Evolutionary conservation across 2,797 vertebrate species (phyloP).

Genomic region (Cynodonichthys magdalenae): DNA sequence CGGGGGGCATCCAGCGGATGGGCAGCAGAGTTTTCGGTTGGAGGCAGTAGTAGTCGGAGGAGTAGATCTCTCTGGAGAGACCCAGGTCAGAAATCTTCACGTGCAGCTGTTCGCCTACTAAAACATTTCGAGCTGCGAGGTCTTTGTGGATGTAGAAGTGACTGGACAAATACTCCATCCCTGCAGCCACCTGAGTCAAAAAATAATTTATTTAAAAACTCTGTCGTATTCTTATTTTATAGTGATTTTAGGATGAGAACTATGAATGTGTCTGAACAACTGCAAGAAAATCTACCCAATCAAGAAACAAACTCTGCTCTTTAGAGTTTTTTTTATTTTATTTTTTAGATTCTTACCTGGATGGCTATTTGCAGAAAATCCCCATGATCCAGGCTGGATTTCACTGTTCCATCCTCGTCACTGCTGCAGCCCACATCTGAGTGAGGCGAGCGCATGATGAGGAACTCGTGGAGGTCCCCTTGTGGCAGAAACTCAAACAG

Average conservation of each 20-base stretch:
- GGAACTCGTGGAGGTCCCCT: conserved; percentile 97
- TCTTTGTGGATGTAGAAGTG: conserved; percentile 97
- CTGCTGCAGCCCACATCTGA: conserved; percentile 97
- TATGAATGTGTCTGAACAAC: no score
- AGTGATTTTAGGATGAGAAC: no score
- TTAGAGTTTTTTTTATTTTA: neutral
- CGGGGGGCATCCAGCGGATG: conserved; percentile 97
- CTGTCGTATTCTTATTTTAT: no score
- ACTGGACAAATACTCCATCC: conserved; percentile 95
- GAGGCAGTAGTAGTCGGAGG: conserved; percentile 92
- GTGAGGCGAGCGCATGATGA: conserved; percentile 97
- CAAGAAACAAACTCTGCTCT: neutral
- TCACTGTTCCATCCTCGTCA: conserved; percentile 95
- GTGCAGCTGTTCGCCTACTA: conserved; percentile 95
- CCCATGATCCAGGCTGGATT: conserved; percentile 94
- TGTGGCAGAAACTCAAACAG: conserved; percentile 95
- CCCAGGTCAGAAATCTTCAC: conserved; percentile 97
- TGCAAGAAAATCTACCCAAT: no score
- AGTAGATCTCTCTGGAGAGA: conserved; percentile 94
- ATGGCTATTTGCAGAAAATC: conserved; percentile 95
- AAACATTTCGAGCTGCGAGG: conserved; percentile 93
- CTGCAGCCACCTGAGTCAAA: conserved; percentile 86
- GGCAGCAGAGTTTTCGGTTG: conserved; percentile 93
- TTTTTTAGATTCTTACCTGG: conserved; percentile 52
- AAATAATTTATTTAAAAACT: neutral